phyloP scores from a whole-genome alignment of 1,140 invertebrate genomes.

The Berghia stephanieae region DNA sequence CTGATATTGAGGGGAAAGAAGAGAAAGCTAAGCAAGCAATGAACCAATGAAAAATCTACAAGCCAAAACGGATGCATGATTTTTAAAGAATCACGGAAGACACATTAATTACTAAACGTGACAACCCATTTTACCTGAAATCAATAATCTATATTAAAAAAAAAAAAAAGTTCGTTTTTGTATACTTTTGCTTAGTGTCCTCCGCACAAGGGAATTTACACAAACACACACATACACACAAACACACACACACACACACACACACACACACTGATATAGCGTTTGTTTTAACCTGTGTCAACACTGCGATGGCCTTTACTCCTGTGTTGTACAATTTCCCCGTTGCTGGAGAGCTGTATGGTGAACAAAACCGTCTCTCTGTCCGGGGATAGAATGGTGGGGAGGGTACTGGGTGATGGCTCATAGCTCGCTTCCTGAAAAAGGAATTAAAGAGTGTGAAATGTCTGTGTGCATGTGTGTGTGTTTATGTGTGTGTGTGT shows the following conservation, averaged over 20 bases:
- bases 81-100: too few relatives aligned
- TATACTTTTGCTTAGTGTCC: neutral
- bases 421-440: constrained; percentile 61
- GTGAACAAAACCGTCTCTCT: constrained; percentile 53
- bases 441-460: neutral
- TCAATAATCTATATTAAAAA: neutral
- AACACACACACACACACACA: too few relatives aligned
- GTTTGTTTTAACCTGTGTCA: constrained; percentile 57
- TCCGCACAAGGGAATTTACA: too few relatives aligned
- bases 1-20: too few relatives aligned
- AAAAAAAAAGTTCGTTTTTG: neutral
- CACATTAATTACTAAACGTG: neutral
- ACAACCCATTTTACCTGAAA: neutral
- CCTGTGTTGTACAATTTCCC: constrained; percentile 59
- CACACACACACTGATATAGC: too few relatives aligned
- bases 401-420: constrained; percentile 49
- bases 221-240: too few relatives aligned
- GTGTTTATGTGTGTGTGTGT: too few relatives aligned
- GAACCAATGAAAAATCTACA: too few relatives aligned
- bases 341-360: constrained; percentile 59
- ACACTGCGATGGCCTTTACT: constrained; percentile 51
- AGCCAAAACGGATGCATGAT: too few relatives aligned
- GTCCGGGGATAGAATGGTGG: constrained; percentile 43
- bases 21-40: too few relatives aligned
- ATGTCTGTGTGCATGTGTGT: too few relatives aligned